These are phyloP conservation scores for Coranthus polyacanthus DNA, from an alignment of 2,797 vertebrate species.

Conservation along the genomic window DNA sequence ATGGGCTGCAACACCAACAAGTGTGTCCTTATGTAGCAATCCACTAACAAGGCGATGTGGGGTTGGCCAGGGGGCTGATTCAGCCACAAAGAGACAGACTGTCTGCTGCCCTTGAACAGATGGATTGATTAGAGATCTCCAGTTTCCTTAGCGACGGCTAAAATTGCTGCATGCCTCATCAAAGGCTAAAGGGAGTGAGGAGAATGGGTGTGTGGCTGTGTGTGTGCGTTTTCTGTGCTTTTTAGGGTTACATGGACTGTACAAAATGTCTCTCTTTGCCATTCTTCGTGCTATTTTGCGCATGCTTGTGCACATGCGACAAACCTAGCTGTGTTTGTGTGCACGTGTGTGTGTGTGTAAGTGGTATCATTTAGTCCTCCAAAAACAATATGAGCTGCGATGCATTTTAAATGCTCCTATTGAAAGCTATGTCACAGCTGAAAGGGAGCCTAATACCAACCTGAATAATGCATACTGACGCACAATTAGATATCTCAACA, in stretches of 20 bases:
- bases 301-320: not conserved
- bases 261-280: not conserved
- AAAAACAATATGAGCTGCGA: conserved; percentile 58
- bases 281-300: not conserved
- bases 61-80: conserved; percentile 60
- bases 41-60: conserved; percentile 54
- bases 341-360: conserved; percentile 4
- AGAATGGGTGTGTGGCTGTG: conserved; percentile 17
- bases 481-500: conserved; percentile 78
- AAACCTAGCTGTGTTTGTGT: not conserved
- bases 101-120: conserved; percentile 73
- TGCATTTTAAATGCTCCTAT: conserved; percentile 69
- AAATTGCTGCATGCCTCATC: conserved; percentile 79
- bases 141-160: conserved; percentile 80
- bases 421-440: conserved; percentile 64
- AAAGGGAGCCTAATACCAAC: conserved; percentile 63
- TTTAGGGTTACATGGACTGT: conserved; percentile 3
- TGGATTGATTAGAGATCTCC: conserved; percentile 80
- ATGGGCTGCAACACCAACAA: conserved; percentile 35
- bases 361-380: conserved; percentile 45
- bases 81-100: conserved; percentile 63
- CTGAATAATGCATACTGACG: conserved; percentile 76
- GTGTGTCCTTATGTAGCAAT: conserved; percentile 48
- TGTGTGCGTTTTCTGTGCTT: conserved; percentile 13
- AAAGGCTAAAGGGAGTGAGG: conserved; percentile 54